phyloP scores from a whole-genome alignment of 2,113 vertebrate species.

The Hucho hucho region DNA sequence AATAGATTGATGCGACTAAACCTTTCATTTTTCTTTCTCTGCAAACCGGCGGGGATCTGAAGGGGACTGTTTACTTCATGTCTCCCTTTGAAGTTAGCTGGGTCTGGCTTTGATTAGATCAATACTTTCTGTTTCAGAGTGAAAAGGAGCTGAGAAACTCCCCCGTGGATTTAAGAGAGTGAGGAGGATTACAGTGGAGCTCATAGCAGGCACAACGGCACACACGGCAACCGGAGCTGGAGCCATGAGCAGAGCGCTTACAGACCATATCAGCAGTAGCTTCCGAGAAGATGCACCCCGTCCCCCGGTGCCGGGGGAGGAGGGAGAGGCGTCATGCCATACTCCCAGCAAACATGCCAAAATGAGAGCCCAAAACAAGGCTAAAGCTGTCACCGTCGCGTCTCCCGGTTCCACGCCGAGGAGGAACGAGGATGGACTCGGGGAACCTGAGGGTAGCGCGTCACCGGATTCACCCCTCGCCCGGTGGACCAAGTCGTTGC shows the following conservation, averaged over 20 bases:
- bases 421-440: constrained; percentile 93
- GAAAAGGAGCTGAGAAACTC: constrained; percentile 90
- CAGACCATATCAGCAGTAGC: constrained; percentile 88
- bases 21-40: constrained; percentile 69
- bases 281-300: constrained; percentile 98
- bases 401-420: constrained; percentile 79
- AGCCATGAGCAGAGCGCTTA: constrained; percentile 94
- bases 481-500: constrained; percentile 95
- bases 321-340: constrained; percentile 88
- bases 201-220: constrained; percentile 70
- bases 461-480: constrained; percentile 91
- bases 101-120: constrained; percentile 99
- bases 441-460: constrained; percentile 95
- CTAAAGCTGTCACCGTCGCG: constrained; percentile 62
- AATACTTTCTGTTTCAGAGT: constrained; percentile 90
- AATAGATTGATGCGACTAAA: constrained; percentile 64
- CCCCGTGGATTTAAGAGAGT: constrained; percentile 96
- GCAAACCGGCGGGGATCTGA: constrained; percentile 77
- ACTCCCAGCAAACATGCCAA: constrained; percentile 71
- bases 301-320: constrained; percentile 95
- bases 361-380: constrained; percentile 83
- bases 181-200: constrained; percentile 81
- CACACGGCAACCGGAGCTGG: constrained; percentile 65
- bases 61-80: constrained; percentile 86
- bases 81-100: constrained; percentile 91